Evolutionary conservation across 2,888 invertebrate species (phyloP).

Genomic region (Calameuta filiformis): DNA sequence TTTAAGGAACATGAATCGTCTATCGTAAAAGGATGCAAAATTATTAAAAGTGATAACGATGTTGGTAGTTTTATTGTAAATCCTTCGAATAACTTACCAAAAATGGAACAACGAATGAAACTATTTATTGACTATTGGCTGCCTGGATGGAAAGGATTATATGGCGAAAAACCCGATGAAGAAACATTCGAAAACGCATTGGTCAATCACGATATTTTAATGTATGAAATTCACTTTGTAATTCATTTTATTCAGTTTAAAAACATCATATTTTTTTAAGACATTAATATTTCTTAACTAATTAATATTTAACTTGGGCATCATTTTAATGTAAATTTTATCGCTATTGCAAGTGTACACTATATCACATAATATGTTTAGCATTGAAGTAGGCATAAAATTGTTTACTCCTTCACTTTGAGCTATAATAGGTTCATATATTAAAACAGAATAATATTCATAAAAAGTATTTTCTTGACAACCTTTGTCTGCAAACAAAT

Average conservation of each 20-base stretch:
- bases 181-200: slow-evolving; percentile 70
- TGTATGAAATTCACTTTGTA: slow-evolving; percentile 68
- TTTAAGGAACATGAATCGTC: slow-evolving; percentile 71
- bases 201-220: slow-evolving; percentile 72
- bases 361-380: too few species aligned
- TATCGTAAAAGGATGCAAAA: slow-evolving; percentile 72
- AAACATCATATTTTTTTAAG: too few species aligned
- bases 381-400: too few species aligned
- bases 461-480: too few species aligned
- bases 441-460: too few species aligned
- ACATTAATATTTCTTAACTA: too few species aligned
- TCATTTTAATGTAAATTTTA: background rate
- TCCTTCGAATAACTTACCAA: slow-evolving; percentile 74
- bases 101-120: slow-evolving; percentile 74
- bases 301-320: too few species aligned
- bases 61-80: slow-evolving; percentile 70
- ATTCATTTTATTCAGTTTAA: too few species aligned
- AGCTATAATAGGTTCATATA: too few species aligned
- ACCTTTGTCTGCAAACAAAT: too few species aligned
- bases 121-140: slow-evolving; percentile 72
- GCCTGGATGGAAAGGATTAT: slow-evolving; percentile 72
- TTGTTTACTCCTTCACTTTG: too few species aligned
- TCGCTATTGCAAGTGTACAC: background rate
- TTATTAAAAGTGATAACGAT: slow-evolving; percentile 66
- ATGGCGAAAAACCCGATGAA: slow-evolving; percentile 70